phyloP scores from a whole-genome alignment of 2,888 invertebrate genomes.

The Resseliella maxima region DNA sequence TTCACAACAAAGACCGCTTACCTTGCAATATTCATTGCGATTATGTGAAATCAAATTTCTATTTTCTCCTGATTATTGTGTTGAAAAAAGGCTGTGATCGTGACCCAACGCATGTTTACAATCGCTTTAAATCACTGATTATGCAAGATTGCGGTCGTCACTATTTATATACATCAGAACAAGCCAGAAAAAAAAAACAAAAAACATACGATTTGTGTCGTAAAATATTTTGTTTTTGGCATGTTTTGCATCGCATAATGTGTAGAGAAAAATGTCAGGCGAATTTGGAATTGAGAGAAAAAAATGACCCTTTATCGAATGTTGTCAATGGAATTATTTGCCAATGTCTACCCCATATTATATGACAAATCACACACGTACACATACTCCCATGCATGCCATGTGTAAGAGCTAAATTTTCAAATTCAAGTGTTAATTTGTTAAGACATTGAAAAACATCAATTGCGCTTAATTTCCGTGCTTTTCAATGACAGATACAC shows the following conservation, averaged over 20 bases:
- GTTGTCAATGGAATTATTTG: too few species aligned
- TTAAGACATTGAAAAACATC: neutral
- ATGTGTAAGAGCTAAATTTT: too few species aligned
- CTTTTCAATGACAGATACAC: neutral
- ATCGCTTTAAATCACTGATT: constrained; percentile 5
- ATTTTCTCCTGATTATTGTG: neutral
- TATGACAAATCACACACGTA: neutral
- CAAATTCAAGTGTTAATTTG: neutral
- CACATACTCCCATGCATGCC: too few species aligned
- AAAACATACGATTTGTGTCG: too few species aligned
- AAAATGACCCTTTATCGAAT: too few species aligned
- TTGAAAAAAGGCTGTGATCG: neutral
- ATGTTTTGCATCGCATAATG: too few species aligned
- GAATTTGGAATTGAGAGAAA: too few species aligned
- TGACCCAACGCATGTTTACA: constrained; percentile 11
- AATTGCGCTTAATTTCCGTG: neutral
- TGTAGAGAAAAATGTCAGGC: too few species aligned
- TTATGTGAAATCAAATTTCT: neutral
- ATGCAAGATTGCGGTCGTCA: neutral
- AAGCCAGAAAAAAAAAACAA: neutral
- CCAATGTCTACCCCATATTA: too few species aligned
- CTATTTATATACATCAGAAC: neutral
- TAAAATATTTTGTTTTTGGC: too few species aligned
- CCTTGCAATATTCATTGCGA: neutral
- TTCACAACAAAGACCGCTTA: neutral